phyloP scores from a whole-genome alignment of 2,797 vertebrate species.

The Rhinatrema bivittatum region DNA sequence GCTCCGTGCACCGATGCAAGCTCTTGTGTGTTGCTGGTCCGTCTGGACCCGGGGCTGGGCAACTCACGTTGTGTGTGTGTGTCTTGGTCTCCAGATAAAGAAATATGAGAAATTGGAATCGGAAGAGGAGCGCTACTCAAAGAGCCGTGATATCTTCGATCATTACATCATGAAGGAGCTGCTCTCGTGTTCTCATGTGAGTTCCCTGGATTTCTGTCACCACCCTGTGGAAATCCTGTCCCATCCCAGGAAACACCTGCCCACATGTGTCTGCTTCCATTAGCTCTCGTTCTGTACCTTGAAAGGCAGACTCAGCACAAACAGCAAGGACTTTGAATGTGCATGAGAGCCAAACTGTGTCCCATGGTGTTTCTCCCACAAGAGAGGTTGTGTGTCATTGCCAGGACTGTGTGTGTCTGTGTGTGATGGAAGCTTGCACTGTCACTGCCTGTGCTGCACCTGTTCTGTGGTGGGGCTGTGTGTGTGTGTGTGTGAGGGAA shows the following conservation, averaged over 20 bases:
- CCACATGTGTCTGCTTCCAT: too few species aligned
- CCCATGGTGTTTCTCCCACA: neutral
- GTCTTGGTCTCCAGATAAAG: constrained; percentile 47
- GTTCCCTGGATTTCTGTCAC: neutral
- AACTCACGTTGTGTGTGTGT: too few species aligned
- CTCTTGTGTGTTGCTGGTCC: neutral
- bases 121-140: constrained; percentile 42
- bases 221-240: neutral
- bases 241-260: too few species aligned
- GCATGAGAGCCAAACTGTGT: too few species aligned
- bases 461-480: too few species aligned
- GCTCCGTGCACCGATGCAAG: too few species aligned
- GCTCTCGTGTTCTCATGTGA: constrained; percentile 61
- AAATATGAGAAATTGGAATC: constrained; percentile 63
- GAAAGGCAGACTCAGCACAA: too few species aligned
- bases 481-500: too few species aligned
- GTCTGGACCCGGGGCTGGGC: neutral
- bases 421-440: neutral
- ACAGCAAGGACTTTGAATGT: too few species aligned
- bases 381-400: neutral
- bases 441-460: neutral
- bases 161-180: constrained; percentile 68
- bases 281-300: too few species aligned
- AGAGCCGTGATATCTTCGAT: constrained; percentile 59
- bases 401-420: too few species aligned